Base-by-base conservation (phyloP, 2,888 invertebrate genomes). In the Xanthorhoe spadicearia region DNA sequence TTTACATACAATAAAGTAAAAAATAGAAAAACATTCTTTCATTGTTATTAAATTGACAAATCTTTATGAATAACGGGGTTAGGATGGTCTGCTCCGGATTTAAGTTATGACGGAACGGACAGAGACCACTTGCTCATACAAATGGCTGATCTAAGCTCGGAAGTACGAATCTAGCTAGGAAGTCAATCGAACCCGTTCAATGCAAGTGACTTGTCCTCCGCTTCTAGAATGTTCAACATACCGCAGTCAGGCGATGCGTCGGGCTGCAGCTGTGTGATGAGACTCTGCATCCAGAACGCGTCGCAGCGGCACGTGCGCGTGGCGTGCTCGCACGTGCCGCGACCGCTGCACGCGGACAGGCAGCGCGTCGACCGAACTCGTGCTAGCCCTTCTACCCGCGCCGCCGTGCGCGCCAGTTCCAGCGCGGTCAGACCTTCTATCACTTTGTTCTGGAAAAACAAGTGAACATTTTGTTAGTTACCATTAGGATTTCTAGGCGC, bases 231-330 rank as follows among this genome's bases (percentile, higher is more conserved):
- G 23, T 23, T n/a, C n/a, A n/a, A 61, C 87, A 77, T 85, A 97
- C 97, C 97, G 85, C 97, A 98, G 89, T 97, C 97, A 8, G 95
- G 95, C 81, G 96, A 95, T 56, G 96, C 95, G 87, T 97, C 97
- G 8, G 95, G 94, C 87, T 97, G 97, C 18, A 95, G 94, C 81
- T 96, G 96, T 64, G 96, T 95, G 81, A 96, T 91, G 43, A 96
- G 93, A 84, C 97, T 97, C 89, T 97, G 96, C 98, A 98, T 98
- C 99, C 99, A 99, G 93, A 98, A 98, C 18, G 98, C 97, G 89
- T 98, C 98, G 88, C 98, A 99, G 78, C 97, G 94, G 82, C 98
- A 99, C 62, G 95, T 94, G 77, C 98, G 94, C 6, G 97, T 95
- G 75, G 96, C 95, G 81, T 96, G 96, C 85, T 98, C 96, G 90